Evolutionary conservation across 1,140 invertebrate genomes (phyloP).

Genomic region (Triops longicaudatus): DNA sequence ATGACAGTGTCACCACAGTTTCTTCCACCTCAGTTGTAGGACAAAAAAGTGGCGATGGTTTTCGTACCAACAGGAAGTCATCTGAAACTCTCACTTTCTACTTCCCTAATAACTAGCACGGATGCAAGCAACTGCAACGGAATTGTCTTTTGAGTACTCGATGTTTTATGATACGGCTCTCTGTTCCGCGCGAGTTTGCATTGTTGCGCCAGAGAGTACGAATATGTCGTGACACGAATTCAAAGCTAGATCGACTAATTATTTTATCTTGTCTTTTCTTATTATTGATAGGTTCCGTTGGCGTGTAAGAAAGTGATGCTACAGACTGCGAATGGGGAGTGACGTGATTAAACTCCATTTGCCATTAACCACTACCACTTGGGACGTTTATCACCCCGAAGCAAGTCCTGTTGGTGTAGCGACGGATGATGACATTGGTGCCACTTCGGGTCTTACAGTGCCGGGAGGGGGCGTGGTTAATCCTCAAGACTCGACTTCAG

Average conservation of each 20-base stretch:
- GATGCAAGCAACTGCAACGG: conserved; percentile 1
- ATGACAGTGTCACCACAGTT: neutral
- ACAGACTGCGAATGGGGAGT: neutral
- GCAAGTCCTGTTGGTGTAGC: neutral
- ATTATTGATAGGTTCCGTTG: neutral
- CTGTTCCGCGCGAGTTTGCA: neutral
- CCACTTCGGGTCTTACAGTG: neutral
- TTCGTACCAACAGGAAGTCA: conserved; percentile 6
- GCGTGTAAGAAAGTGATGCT: neutral
- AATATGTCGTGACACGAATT: neutral
- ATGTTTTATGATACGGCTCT: neutral
- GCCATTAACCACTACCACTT: neutral
- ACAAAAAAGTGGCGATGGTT: neutral
- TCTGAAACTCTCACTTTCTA: neutral
- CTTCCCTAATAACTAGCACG: neutral
- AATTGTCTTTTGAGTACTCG: neutral
- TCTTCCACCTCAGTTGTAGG: neutral
- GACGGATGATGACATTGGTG: neutral
- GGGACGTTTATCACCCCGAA: neutral
- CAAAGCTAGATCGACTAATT: neutral
- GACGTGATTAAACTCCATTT: conserved; percentile 8
- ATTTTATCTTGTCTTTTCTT: neutral
- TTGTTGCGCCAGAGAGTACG: neutral
- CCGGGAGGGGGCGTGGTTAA: neutral
- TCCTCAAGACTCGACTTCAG: neutral